Conservation (phyloP, 2,797 vertebrate species). For the Naso thynnoides region DNA sequence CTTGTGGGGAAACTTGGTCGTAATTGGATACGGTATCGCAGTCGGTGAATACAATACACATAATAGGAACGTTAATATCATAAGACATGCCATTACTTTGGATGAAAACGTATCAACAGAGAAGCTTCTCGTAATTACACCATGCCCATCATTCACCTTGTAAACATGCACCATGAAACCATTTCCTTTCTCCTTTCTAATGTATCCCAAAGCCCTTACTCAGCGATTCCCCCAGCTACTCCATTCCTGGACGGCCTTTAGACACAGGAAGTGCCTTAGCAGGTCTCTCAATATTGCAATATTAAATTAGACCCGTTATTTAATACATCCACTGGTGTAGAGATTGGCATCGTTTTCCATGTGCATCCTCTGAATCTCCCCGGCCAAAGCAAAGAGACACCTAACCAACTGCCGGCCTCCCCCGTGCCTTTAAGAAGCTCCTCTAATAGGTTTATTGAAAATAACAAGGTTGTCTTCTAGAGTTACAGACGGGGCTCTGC, state of each 20-base stretch:
- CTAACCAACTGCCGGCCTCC: conserved; percentile 64
- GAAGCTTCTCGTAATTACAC: conserved; percentile 35
- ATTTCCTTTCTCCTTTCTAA: conserved; percentile 73
- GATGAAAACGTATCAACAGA: conserved; percentile 43
- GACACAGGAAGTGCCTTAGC: conserved; percentile 82
- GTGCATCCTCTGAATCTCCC: conserved; percentile 69
- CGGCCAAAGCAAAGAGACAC: conserved; percentile 69
- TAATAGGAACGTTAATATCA: conserved; percentile 18
- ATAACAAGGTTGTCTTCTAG: conserved; percentile 81
- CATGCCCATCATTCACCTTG: conserved; percentile 49
- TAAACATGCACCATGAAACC: conserved; percentile 55
- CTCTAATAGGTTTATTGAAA: conserved; percentile 81
- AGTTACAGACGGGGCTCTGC: conserved; percentile 69
- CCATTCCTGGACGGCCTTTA: conserved; percentile 70
- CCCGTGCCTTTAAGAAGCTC: conserved; percentile 62
- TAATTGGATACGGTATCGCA: conserved; percentile 1
- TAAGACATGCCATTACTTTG: conserved; percentile 19
- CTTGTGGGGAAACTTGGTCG: neutral
- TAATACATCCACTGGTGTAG: conserved; percentile 77
- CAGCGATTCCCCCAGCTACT: conserved; percentile 70
- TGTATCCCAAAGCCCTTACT: conserved; percentile 74
- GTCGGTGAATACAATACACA: conserved; percentile 6
- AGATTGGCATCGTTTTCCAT: conserved; percentile 73
- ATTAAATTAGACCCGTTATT: conserved; percentile 82
- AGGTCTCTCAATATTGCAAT: conserved; percentile 76